Evolutionary conservation across 2,113 vertebrate species (phyloP).

Genomic region (Rhynchomys soricoides): DNA sequence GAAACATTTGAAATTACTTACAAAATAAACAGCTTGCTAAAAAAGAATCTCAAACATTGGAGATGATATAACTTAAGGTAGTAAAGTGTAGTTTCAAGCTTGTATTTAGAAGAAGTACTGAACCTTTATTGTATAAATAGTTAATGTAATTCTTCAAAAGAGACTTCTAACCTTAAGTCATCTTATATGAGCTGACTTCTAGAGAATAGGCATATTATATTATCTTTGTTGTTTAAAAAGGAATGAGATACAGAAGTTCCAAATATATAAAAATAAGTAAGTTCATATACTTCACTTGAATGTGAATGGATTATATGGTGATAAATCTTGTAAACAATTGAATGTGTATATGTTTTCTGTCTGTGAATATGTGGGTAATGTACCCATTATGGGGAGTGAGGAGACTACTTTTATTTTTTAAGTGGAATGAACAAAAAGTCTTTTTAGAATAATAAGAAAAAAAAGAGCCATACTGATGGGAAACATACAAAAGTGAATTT

Average conservation of each 20-base stretch:
- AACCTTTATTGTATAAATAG: constrained; percentile 66
- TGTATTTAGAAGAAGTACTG: constrained; percentile 58
- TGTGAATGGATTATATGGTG: constrained; percentile 77
- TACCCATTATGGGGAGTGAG: constrained; percentile 80
- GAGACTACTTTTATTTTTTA: constrained; percentile 71
- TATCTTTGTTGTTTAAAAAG: constrained; percentile 70
- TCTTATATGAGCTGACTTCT: constrained; percentile 70
- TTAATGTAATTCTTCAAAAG: constrained; percentile 66
- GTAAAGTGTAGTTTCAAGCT: constrained; percentile 48
- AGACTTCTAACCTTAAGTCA: constrained; percentile 68
- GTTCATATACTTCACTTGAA: constrained; percentile 79
- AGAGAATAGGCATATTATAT: constrained; percentile 70
- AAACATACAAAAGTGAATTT: not conserved
- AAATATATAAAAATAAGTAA: constrained; percentile 65
- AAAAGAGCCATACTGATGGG: not conserved
- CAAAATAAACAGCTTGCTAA: constrained; percentile 47
- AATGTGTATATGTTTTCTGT: constrained; percentile 83
- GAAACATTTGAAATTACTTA: constrained; percentile 63
- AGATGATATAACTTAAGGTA: constrained; percentile 64
- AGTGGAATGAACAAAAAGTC: constrained; percentile 83
- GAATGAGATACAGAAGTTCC: constrained; percentile 80
- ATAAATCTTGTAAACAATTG: constrained; percentile 78
- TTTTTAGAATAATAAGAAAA: constrained; percentile 71
- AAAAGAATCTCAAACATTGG: constrained; percentile 35
- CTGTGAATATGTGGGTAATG: constrained; percentile 73